These are phyloP conservation scores for silkworm (Bombyx mori) DNA, from an alignment of 1,140 invertebrate genomes.

Conservation along the genomic window ASM3026992v2 NC_085119.1:7637001-7637500, in stretches of 20 bases:
- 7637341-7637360: neutral
- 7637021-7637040: slow-evolving; percentile 65
- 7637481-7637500: too few species aligned
- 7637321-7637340: slow-evolving; percentile 45
- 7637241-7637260: slow-evolving; percentile 40
- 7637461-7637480: too few species aligned
- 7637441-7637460: too few species aligned
- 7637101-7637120: slow-evolving; percentile 41
- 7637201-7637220: slow-evolving; percentile 37
- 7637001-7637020: slow-evolving; percentile 19
- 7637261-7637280: slow-evolving; percentile 49
- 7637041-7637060: slow-evolving; percentile 78
- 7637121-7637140: slow-evolving; percentile 30
- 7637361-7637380: too few species aligned
- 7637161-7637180: slow-evolving; percentile 76
- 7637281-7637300: slow-evolving; percentile 69
- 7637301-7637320: slow-evolving; percentile 72
- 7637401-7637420: too few species aligned
- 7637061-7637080: slow-evolving; percentile 77
- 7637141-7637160: slow-evolving; percentile 69
- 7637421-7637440: too few species aligned
- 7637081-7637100: slow-evolving; percentile 72
- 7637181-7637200: slow-evolving; percentile 45
- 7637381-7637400: too few species aligned
- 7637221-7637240: slow-evolving; percentile 38